Base-by-base conservation (phyloP, 2,113 vertebrate genomes). In the Megaceryle torquata region DNA sequence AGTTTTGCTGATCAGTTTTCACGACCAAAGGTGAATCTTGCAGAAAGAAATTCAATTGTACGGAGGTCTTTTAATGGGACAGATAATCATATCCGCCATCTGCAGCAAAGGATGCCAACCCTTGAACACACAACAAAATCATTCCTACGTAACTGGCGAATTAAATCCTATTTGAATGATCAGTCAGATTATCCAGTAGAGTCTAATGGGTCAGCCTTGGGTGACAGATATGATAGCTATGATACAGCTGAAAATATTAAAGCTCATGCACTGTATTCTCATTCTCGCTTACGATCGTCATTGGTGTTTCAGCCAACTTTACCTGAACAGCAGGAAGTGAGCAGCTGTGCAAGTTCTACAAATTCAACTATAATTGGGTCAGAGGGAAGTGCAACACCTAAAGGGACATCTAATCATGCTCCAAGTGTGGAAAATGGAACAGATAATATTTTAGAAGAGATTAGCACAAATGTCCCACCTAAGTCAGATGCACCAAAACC, bases 151-250 rank as follows among this genome's bases (percentile, higher is more conserved):
- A 98, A 98, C 90, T 98, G 98, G 98, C 97, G 99, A 92, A 99
- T 99, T 48, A 98, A 99, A 72, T 99, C 99, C 1, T 99, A 99
- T 88, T 98, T 99, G 89, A 98, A 99, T 57, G 98, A 98, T 70
- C 95, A 98, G 4, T 93, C 97, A 4, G 99, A 99, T 41, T 91
- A 90, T 41, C 96, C 97, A 9, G 94, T 89, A 3, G 97, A 97
- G 39, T 97, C 99, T 57, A 98, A 97, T 22, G 97, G 96, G 28
- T 97, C 97, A 0, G 91, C 94, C n/a, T 26, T 96, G 9, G 93
- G 95, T 18, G 98, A 98, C 50, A 97, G 97, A 57, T 97, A 97
- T 13, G 99, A 99, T n/a, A 35, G 78, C 68, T 95, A 94, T 25
- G 98, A 98, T 39, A 80, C 78, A 53, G 33, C 88, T 26, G 98